These are phyloP conservation scores for Brachycybe producta DNA, from an alignment of 2,888 invertebrate species.

Conservation along the genomic window DNA sequence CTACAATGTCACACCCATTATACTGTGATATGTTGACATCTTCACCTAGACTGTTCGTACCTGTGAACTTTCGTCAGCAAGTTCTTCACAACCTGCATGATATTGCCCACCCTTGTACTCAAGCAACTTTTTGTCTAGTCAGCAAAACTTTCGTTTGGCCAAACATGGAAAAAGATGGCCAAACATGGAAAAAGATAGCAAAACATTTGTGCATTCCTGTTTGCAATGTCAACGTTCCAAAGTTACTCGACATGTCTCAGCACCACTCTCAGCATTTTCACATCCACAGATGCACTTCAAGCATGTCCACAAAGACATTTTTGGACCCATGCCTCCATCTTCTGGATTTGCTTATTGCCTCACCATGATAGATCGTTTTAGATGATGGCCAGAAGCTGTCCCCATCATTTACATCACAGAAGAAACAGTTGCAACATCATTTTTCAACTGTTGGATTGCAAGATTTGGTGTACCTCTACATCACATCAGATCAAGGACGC, in stretches of 20 bases:
- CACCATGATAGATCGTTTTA: slow-evolving; percentile 13
- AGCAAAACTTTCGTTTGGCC: neutral
- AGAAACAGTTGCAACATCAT: slow-evolving; percentile 18
- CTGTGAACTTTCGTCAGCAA: neutral
- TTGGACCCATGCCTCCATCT: slow-evolving; percentile 3
- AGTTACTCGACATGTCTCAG: neutral
- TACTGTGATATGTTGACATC: slow-evolving; percentile 3
- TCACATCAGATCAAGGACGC: slow-evolving; percentile 25
- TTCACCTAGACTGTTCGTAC: neutral
- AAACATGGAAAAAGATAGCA: too few relatives aligned
- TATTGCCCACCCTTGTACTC: neutral
- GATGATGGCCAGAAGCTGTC: slow-evolving; percentile 23
- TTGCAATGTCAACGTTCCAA: neutral
- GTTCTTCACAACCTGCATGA: neutral
- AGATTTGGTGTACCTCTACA: slow-evolving; percentile 22
- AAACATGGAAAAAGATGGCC: neutral
- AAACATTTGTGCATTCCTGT: neutral
- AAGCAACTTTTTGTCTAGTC: neutral
- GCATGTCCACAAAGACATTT: slow-evolving; percentile 12
- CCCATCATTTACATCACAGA: slow-evolving; percentile 21
- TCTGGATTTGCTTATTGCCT: neutral
- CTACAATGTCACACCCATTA: neutral
- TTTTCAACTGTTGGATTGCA: slow-evolving; percentile 22
- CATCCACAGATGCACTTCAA: neutral
- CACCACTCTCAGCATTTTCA: neutral